Conservation (phyloP, 2,797 vertebrate genomes). For the Lateolabrax maculatus region DNA sequence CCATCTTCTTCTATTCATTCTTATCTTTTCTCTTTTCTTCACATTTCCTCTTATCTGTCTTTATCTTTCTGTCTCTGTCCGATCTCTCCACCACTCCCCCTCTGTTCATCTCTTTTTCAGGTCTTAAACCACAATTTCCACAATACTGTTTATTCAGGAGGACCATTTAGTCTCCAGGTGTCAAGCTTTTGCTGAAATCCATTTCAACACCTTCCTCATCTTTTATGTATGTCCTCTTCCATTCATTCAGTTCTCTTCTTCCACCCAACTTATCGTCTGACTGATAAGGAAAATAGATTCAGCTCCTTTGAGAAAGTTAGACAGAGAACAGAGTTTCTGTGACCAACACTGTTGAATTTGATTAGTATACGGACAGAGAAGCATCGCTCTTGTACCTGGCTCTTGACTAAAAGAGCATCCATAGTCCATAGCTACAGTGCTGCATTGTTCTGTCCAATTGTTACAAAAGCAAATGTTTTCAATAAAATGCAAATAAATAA, state of each 20-base stretch:
- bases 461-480: not conserved
- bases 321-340: slow-evolving; percentile 16
- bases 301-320: slow-evolving; percentile 33
- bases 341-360: slow-evolving; percentile 24
- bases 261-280: slow-evolving; percentile 12
- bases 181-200: no score
- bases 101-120: slow-evolving; percentile 21
- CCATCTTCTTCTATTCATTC: no score
- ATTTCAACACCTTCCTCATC: no score
- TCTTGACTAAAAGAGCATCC: slow-evolving; percentile 1
- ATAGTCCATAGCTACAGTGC: no score
- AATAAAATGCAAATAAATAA: not conserved
- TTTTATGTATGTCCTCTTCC: slow-evolving; percentile 21
- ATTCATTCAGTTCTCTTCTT: slow-evolving; percentile 34
- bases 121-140: slow-evolving; percentile 36
- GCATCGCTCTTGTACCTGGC: not conserved
- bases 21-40: no score
- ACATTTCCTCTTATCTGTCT: slow-evolving; percentile 13
- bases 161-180: no score
- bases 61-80: not conserved
- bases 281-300: slow-evolving; percentile 55
- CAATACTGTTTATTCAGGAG: slow-evolving; percentile 31
- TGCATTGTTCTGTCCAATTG: not conserved
- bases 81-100: slow-evolving; percentile 1
- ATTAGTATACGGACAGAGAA: slow-evolving; percentile 24